Evolutionary conservation across 37 sponge, comb jelly and placozoan genomes (phyloP).

Genomic region (Lycopodina hypogea): DNA sequence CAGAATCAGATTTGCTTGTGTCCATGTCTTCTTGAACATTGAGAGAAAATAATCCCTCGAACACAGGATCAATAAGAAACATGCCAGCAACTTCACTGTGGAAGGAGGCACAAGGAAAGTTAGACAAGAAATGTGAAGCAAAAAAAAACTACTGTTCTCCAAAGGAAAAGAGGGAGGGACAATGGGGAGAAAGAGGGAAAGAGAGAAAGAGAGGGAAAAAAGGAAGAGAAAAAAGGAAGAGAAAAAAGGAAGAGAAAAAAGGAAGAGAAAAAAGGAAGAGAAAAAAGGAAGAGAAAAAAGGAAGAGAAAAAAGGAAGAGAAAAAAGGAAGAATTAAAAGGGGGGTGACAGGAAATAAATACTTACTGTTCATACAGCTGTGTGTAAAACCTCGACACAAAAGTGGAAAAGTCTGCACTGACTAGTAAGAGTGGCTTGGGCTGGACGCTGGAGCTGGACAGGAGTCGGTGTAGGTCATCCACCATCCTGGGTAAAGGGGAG

Average conservation of each 20-base stretch:
- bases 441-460: conserved; percentile 32
- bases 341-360: too few relatives aligned
- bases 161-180: neutral
- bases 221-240: too few relatives aligned
- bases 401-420: conserved; percentile 51
- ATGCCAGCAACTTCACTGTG: conserved; percentile 61
- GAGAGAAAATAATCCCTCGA: conserved; percentile 30
- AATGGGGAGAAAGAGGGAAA: too few relatives aligned
- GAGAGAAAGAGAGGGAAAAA: too few relatives aligned
- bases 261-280: too few relatives aligned
- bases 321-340: too few relatives aligned
- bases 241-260: too few relatives aligned
- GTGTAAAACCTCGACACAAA: conserved; percentile 62
- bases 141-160: neutral
- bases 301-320: too few relatives aligned
- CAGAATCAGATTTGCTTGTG: neutral
- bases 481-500: conserved; percentile 35
- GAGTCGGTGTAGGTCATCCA: conserved; percentile 52
- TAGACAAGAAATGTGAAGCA: neutral
- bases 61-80: conserved; percentile 45
- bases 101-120: neutral
- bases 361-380: conserved; percentile 62
- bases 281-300: too few relatives aligned
- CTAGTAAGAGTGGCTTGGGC: conserved; percentile 50
- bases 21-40: neutral